Percentiles rank a stretch among this genome's conserved stretches.
Conservation (phyloP, 2,888 invertebrate species). For the Caenorhabditis uteleia region DNA sequence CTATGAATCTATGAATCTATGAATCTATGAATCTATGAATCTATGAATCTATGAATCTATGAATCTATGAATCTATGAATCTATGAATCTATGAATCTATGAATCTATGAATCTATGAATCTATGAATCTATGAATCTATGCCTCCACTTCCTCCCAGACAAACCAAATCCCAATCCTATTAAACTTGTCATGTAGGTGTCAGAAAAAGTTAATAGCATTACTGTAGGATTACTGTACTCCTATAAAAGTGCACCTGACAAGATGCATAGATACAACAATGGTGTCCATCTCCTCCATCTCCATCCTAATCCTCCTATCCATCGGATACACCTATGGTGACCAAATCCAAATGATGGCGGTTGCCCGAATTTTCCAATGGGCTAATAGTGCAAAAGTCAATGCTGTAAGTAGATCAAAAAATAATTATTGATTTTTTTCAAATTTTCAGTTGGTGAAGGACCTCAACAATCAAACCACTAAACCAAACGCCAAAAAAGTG, state of each 20-base stretch:
- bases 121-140: no score
- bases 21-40: no score
- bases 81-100: no score
- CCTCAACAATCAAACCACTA: conserved; percentile 19
- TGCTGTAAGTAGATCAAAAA: conserved; percentile 6
- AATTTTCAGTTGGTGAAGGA: conserved; percentile 23
- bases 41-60: no score
- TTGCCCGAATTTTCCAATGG: conserved; percentile 15
- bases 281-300: background rate
- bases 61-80: no score
- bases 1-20: no score
- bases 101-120: no score
- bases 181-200: no score
- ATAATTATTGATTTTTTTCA: background rate
- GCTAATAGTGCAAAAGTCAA: conserved; percentile 15
- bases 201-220: no score
- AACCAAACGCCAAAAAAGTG: conserved; percentile 21
- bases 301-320: background rate
- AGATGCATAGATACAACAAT: background rate
- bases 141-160: no score
- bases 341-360: conserved; percentile 8
- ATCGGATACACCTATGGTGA: background rate
- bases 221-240: no score
- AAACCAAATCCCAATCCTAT: no score
- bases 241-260: background rate